phyloP scores from a whole-genome alignment of 2,113 vertebrate species.

The Anguilla japonica region DNA sequence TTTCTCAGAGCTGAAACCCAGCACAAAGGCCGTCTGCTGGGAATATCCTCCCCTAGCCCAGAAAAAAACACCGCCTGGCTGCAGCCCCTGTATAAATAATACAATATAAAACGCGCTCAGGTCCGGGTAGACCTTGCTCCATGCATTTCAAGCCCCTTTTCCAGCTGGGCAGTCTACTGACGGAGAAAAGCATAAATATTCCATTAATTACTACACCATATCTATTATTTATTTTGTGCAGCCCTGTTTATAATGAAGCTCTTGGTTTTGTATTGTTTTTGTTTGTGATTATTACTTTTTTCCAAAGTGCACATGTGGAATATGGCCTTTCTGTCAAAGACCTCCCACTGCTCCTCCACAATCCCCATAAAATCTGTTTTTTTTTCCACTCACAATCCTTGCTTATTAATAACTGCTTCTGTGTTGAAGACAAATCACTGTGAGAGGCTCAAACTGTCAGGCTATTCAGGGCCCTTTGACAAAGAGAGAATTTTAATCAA shows the following conservation, averaged over 20 bases:
- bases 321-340: neutral
- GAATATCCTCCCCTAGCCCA: slow-evolving; percentile 42
- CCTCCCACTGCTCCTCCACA: neutral
- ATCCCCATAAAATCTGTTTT: neutral
- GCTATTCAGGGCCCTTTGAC: slow-evolving; percentile 43
- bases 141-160: slow-evolving; percentile 50
- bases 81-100: slow-evolving; percentile 71
- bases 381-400: neutral
- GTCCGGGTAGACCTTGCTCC: slow-evolving; percentile 48
- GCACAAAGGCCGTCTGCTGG: slow-evolving; percentile 69
- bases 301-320: neutral
- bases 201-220: slow-evolving; percentile 14
- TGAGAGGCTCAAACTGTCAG: slow-evolving; percentile 50
- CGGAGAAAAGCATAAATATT: slow-evolving; percentile 21
- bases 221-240: slow-evolving; percentile 10
- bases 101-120: slow-evolving; percentile 57
- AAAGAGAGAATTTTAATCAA: slow-evolving; percentile 68
- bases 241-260: neutral
- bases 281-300: neutral
- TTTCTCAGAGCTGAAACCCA: slow-evolving; percentile 63
- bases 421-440: slow-evolving; percentile 56
- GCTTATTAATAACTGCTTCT: slow-evolving; percentile 7
- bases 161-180: slow-evolving; percentile 10
- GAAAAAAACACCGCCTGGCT: slow-evolving; percentile 31
- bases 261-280: slow-evolving; percentile 14